phyloP scores from a whole-genome alignment of 2,797 vertebrate genomes.

The Anguilla obscura region DNA sequence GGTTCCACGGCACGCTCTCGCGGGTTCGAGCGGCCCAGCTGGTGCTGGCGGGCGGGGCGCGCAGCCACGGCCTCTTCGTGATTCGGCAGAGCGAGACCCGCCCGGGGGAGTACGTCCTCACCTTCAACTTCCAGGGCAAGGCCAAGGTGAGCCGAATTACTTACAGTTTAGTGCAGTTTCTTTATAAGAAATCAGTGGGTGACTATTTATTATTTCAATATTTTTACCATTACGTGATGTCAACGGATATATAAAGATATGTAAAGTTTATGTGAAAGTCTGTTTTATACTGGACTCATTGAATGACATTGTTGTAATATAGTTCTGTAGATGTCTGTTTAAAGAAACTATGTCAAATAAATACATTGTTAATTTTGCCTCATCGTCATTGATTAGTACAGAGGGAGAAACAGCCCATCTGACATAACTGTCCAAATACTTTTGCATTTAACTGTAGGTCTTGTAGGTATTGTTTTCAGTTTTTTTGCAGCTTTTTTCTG shows the following conservation, averaged over 20 bases:
- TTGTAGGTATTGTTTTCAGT: not conserved
- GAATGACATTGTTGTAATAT: too few species aligned
- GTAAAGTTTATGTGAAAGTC: not conserved
- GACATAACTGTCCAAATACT: too few species aligned
- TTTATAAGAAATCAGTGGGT: too few species aligned
- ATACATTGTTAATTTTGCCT: too few species aligned
- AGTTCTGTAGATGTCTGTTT: too few species aligned
- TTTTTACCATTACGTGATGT: not conserved
- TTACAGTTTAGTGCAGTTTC: too few species aligned
- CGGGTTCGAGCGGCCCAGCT: slow-evolving; percentile 91
- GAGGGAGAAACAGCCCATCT: too few species aligned
- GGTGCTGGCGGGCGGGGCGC: slow-evolving; percentile 84
- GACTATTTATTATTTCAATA: not conserved
- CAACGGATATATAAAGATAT: not conserved
- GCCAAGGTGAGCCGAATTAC: slow-evolving; percentile 79
- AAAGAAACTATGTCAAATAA: too few species aligned
- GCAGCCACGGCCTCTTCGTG: slow-evolving; percentile 92
- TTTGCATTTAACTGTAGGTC: not conserved
- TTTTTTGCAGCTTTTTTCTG: not conserved
- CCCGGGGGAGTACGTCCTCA: slow-evolving; percentile 93
- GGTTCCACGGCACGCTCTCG: slow-evolving; percentile 94
- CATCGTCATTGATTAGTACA: too few species aligned
- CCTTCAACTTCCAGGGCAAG: slow-evolving; percentile 99
- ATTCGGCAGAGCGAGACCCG: slow-evolving; percentile 96
- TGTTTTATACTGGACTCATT: not conserved